A percentile compares a stretch with the other conserved stretches of the same genome.
Evolutionary conservation across 2,888 invertebrate species (phyloP).

Genomic region (Drosophila nigricruria): DNA sequence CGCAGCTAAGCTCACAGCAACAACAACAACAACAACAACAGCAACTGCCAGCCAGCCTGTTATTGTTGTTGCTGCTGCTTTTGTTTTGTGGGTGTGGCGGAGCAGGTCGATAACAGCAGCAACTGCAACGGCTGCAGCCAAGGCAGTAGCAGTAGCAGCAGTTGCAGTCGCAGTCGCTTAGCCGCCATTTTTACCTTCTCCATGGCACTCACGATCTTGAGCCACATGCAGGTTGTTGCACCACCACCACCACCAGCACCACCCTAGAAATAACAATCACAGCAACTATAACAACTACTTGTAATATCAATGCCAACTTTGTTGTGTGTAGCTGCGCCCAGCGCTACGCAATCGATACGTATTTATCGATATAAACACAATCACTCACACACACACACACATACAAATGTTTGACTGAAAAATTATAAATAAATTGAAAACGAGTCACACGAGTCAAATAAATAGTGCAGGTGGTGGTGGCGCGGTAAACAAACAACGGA

Average conservation of each 20-base stretch:
- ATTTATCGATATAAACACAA: slow-evolving; percentile 43
- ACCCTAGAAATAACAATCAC: slow-evolving; percentile 23
- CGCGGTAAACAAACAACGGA: slow-evolving; percentile 24
- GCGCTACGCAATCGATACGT: slow-evolving; percentile 41
- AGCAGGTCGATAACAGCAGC: slow-evolving; percentile 61
- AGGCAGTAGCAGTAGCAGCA: slow-evolving; percentile 6
- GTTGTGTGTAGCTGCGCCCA: slow-evolving; percentile 19
- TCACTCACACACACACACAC: slow-evolving; percentile 1
- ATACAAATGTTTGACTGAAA: slow-evolving; percentile 9
- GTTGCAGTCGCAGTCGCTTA: slow-evolving; percentile 40
- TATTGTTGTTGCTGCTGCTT: slow-evolving; percentile 22
- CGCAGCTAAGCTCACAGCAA: slow-evolving; percentile 17
- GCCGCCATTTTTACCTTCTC: slow-evolving; percentile 76
- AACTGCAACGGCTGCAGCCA: slow-evolving; percentile 1
- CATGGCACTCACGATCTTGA: slow-evolving; percentile 81
- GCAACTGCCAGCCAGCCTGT: slow-evolving; percentile 13
- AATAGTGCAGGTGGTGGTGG: slow-evolving; percentile 23
- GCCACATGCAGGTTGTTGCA: slow-evolving; percentile 84
- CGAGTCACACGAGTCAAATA: slow-evolving; percentile 31
- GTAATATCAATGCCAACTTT: slow-evolving; percentile 49
- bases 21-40: slow-evolving; percentile 27
- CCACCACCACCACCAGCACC: slow-evolving; percentile 50
- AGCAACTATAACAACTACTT: slow-evolving; percentile 25
- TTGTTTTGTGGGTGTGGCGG: slow-evolving; percentile 57
- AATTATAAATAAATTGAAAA: slow-evolving; percentile 33